phyloP scores from a whole-genome alignment of 2,113 vertebrate genomes.

The Heterocephalus glaber region DNA sequence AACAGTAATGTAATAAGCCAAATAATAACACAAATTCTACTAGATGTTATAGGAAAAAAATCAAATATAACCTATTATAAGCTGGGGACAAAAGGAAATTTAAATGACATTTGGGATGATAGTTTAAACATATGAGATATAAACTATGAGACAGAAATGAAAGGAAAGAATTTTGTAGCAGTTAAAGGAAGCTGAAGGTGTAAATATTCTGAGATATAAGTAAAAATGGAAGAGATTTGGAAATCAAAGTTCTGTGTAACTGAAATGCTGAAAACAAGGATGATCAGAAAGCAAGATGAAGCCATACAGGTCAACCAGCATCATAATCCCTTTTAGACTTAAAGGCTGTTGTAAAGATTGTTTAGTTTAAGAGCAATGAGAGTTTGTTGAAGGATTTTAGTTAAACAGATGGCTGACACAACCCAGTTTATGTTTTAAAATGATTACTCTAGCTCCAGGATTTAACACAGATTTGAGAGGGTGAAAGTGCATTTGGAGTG shows the following conservation, averaged over 20 bases:
- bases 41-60: neutral
- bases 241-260: neutral
- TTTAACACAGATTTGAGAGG: conserved; percentile 29
- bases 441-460: neutral
- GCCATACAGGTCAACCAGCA: neutral
- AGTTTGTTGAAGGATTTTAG: neutral
- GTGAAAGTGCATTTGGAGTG: neutral
- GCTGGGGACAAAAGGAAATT: neutral
- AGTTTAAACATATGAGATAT: neutral
- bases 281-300: neutral
- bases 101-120: neutral
- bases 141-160: neutral
- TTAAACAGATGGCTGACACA: neutral
- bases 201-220: neutral
- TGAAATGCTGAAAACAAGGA: neutral
- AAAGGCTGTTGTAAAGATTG: neutral
- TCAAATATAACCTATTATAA: neutral
- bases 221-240: neutral
- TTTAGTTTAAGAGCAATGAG: neutral
- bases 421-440: conserved; percentile 16
- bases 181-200: neutral
- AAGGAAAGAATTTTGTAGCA: neutral
- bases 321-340: neutral
- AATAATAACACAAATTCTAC: neutral
- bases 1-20: neutral